A percentile compares a stretch with the other conserved stretches of the same genome.
These are phyloP conservation scores for Halyomorpha halys DNA, from an alignment of 1,140 invertebrate species.

Conservation along the genomic window DNA sequence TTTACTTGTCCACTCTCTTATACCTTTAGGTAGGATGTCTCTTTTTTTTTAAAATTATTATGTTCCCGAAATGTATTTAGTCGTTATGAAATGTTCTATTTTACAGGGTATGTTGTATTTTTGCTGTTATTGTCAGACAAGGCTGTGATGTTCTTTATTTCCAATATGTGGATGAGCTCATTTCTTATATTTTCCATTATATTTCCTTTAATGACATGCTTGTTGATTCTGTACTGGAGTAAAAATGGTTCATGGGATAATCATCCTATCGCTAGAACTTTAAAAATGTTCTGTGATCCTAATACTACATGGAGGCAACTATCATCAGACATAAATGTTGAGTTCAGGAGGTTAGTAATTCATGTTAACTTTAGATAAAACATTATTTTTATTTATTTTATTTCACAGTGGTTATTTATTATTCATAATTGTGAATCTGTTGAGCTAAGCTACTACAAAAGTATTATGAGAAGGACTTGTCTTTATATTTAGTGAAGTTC, in stretches of 20 bases:
- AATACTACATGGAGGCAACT: constrained; percentile 53
- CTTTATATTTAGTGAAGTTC: no score
- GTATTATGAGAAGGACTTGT: no score
- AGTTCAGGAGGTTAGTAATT: constrained; percentile 54
- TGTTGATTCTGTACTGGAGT: constrained; percentile 37
- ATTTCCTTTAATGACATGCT: constrained; percentile 39
- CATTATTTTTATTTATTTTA: constrained; percentile 20
- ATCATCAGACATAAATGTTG: constrained; percentile 61
- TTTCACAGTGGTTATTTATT: not conserved
- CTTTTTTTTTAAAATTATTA: constrained; percentile 34
- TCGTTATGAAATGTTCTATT: constrained; percentile 21
- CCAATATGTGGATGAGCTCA: constrained; percentile 37
- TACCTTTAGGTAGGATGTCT: constrained; percentile 46
- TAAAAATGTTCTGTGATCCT: constrained; percentile 51
- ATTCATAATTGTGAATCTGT: no score
- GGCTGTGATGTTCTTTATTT: constrained; percentile 35
- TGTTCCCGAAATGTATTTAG: no score
- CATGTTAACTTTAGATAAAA: constrained; percentile 27
- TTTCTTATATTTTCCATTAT: constrained; percentile 35
- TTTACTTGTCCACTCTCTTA: constrained; percentile 51
- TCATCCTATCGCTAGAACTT: constrained; percentile 61
- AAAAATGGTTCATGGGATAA: constrained; percentile 48
- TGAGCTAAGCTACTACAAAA: no score
- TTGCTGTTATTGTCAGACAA: constrained; percentile 33
- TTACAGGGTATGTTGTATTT: constrained; percentile 49